A percentile compares a stretch with the other conserved stretches of the same genome.
Evolutionary conservation across 2,797 vertebrate genomes (phyloP).

Genomic region (Setipinna tenuifilis): DNA sequence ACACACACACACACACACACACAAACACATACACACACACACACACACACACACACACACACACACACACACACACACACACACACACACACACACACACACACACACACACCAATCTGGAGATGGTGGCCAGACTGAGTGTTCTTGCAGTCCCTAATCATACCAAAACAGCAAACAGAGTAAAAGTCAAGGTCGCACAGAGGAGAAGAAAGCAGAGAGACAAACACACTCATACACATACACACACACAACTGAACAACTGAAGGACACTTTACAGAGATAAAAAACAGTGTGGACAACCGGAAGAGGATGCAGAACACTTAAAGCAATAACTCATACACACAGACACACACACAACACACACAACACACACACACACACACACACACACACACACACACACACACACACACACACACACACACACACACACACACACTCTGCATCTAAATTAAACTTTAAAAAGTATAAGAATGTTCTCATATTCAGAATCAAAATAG

Average conservation of each 20-base stretch:
- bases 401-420: slow-evolving; percentile 24
- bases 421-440: neutral
- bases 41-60: neutral
- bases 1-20: neutral
- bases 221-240: neutral
- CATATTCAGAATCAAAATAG: neutral
- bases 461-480: neutral
- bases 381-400: neutral
- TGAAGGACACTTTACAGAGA: slow-evolving; percentile 29
- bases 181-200: slow-evolving; percentile 70
- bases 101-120: slow-evolving; percentile 45
- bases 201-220: slow-evolving; percentile 42
- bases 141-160: slow-evolving; percentile 54
- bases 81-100: neutral
- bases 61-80: neutral
- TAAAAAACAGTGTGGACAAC: slow-evolving; percentile 43
- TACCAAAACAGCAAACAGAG: slow-evolving; percentile 43
- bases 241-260: neutral
- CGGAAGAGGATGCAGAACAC: slow-evolving; percentile 25
- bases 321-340: too few relatives aligned
- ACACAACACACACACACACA: neutral
- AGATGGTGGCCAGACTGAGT: slow-evolving; percentile 65
- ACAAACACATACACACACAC: neutral
- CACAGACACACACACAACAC: too few relatives aligned
- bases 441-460: neutral